Evolutionary conservation across 2,113 vertebrate genomes (phyloP), one percentile per base, ranked within the genome.

Genomic region (Mesoclemmys tuberculata): DNA sequence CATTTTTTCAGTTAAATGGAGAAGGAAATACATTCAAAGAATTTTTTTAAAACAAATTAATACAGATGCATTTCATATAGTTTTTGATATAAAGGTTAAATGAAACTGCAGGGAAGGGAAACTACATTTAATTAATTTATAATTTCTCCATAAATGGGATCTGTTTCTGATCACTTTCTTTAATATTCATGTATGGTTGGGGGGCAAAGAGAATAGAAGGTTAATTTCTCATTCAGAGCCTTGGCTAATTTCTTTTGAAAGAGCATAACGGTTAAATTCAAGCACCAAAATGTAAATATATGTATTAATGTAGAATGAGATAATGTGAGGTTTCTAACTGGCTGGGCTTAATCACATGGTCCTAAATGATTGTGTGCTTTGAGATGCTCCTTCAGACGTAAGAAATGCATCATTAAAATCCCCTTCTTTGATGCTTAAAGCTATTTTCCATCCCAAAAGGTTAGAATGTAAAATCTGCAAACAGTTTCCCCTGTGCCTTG

Each of bases 1-100:
- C 56, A 94, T 96, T 98, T 97, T 96, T 92, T 85, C 95, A 96
- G 94, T 97, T 93, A 96, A 93, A 95, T 97, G 93, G 95, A 94
- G 94, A 95, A 90, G 94, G 97, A 96, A 97, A 93, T 78, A 75
- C 56, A 83, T 93, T 93, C 91, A 80, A 94, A 97, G 95, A 78
- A 80, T 46, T 92, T 89, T 14, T 96, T 96, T 54, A 61, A 49
- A 96, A 58, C 89, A 96, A 94, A 93, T 90, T 94, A 97, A 91
- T 85, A 68, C 87, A 93, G 95, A 96, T 94, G 88, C 83, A 93
- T 87, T 95, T 94, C 79, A 58, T 93, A 88, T 85, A 0, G 0
- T 13, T 96, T 96, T 90, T 92, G 87, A 94, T 95, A 94, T 82
- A 95, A 96, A 97, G 97, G 96, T 96, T 96, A 93, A 96, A 96